Evolutionary conservation across 2,888 invertebrate genomes (phyloP).

Genomic region (Lottia scabra): DNA sequence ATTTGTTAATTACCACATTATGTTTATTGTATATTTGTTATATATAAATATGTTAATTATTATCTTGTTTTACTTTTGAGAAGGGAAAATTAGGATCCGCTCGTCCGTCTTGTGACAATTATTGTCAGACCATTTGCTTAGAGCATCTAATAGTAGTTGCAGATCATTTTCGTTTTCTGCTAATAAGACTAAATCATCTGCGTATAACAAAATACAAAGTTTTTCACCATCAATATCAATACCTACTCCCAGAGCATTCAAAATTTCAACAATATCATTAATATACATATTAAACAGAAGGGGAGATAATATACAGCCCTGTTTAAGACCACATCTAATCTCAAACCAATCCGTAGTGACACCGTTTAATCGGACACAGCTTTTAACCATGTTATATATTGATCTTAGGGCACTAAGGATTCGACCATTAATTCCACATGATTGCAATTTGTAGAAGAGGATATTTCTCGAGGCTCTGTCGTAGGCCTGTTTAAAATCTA

Average conservation of each 20-base stretch:
- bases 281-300: slow-evolving; percentile 24
- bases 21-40: too few species aligned
- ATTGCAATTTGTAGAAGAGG: neutral
- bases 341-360: neutral
- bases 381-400: slow-evolving; percentile 11
- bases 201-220: slow-evolving; percentile 26
- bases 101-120: too few species aligned
- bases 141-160: slow-evolving; percentile 23
- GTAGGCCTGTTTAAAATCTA: slow-evolving; percentile 8
- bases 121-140: slow-evolving; percentile 26
- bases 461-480: neutral
- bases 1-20: too few species aligned
- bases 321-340: slow-evolving; percentile 10
- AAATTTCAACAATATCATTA: slow-evolving; percentile 4
- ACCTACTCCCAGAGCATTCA: too few species aligned
- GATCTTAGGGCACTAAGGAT: neutral
- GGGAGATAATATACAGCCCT: slow-evolving; percentile 29
- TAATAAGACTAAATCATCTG: slow-evolving; percentile 29
- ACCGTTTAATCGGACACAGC: neutral
- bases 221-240: too few species aligned
- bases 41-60: too few species aligned
- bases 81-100: too few species aligned
- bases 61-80: too few species aligned
- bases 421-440: neutral
- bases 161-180: slow-evolving; percentile 25